Conservation (phyloP, 2,797 vertebrate genomes). For the Enteromius afrohamiltoni region DNA sequence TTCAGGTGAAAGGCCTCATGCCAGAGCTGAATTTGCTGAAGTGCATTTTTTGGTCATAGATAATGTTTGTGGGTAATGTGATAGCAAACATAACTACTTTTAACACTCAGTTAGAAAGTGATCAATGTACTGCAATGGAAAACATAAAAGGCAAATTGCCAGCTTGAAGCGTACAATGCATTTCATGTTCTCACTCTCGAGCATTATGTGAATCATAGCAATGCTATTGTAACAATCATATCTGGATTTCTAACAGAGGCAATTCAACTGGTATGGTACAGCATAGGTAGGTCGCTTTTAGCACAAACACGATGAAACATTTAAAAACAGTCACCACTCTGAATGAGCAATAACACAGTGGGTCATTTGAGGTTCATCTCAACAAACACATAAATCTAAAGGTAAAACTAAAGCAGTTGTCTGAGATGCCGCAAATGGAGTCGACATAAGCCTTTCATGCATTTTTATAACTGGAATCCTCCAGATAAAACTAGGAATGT, state of each 20-base stretch:
- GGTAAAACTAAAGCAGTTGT: conserved; percentile 12
- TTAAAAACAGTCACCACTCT: not conserved
- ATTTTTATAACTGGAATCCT: not conserved
- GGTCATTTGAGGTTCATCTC: conserved; percentile 7
- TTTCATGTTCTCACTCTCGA: not conserved
- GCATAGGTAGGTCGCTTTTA: not conserved
- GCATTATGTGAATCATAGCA: not conserved
- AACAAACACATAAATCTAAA: conserved; percentile 27
- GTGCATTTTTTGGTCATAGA: conserved; percentile 31
- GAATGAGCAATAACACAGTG: conserved; percentile 3
- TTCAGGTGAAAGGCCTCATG: conserved; percentile 38
- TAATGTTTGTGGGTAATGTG: conserved; percentile 42
- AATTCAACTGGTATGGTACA: not conserved
- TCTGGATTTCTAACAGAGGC: not conserved
- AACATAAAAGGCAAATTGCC: conserved; percentile 25
- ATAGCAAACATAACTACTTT: conserved; percentile 37
- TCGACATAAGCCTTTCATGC: not conserved
- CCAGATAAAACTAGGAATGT: not conserved
- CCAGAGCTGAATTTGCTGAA: conserved; percentile 41
- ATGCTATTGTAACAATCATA: conserved; percentile 1
- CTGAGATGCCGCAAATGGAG: not conserved
- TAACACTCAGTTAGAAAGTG: conserved; percentile 15
- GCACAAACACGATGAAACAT: conserved; percentile 6
- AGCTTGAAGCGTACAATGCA: not conserved
- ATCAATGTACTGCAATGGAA: conserved; percentile 15